Percentiles rank a stretch among this genome's conserved stretches.
Evolutionary conservation across 2,113 vertebrate species (phyloP).

Genomic region (Nibea albiflora): DNA sequence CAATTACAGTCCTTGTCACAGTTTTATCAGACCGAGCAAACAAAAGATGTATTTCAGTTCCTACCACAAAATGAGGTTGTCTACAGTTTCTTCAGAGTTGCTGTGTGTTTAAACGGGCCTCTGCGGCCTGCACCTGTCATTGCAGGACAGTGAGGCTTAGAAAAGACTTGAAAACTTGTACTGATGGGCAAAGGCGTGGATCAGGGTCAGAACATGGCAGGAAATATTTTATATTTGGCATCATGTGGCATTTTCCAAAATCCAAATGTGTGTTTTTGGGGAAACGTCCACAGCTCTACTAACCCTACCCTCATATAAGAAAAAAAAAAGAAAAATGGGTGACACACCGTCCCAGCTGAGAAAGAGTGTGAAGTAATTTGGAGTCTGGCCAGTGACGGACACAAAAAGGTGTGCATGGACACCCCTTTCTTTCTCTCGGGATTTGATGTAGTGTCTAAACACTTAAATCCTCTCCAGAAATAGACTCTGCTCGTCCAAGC

Average conservation of each 20-base stretch:
- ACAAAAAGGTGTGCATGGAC: slow-evolving; percentile 46
- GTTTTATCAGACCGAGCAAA: neutral
- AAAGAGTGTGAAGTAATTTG: neutral
- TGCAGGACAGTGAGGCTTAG: neutral
- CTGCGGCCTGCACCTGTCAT: slow-evolving; percentile 18
- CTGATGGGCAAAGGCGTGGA: neutral
- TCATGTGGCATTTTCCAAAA: neutral
- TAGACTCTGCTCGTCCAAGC: slow-evolving; percentile 79
- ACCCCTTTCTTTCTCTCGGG: slow-evolving; percentile 73
- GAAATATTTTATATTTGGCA: neutral
- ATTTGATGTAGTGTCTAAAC: slow-evolving; percentile 82
- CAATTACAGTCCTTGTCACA: slow-evolving; percentile 2
- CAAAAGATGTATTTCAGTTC: neutral
- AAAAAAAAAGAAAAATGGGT: neutral
- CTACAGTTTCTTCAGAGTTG: neutral
- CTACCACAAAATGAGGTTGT: neutral
- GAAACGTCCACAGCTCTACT: neutral
- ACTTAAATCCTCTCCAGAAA: slow-evolving; percentile 85
- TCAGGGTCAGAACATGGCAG: neutral
- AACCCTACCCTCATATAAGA: neutral
- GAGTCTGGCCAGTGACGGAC: slow-evolving; percentile 19
- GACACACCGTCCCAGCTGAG: neutral
- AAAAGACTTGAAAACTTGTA: neutral
- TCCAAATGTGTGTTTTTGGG: neutral
- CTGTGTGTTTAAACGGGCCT: neutral